Evolutionary conservation across 2,113 vertebrate species (phyloP), one percentile per base, ranked within the genome.

Genomic region (Nothoprocta perdicaria): DNA sequence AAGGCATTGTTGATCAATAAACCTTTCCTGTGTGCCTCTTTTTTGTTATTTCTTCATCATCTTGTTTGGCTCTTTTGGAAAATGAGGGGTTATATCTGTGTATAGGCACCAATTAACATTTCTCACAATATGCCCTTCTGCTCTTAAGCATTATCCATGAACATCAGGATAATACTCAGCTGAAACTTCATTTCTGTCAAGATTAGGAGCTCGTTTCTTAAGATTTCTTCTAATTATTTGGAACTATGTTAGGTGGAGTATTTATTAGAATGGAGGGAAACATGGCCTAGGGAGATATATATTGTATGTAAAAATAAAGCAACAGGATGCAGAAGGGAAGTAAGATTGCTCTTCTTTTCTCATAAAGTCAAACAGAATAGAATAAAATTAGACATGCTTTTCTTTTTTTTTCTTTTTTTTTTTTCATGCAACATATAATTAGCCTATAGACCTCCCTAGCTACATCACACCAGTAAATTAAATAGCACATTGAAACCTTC

Each of bases 31-130:
- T 55, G 14, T 6, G 12, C 55, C 41, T 57, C 13, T 12, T 38
- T 63, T 76, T 50, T 33, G 5, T 61, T 53, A 46, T 13, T 5
- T 90, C 33, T 12, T 68, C 31, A 31, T 41, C 85, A 18, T 18
- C 9, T 84, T 80, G 23, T 33, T 68, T 85, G 9, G 9, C 53
- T 48, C 21, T 55, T 23, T 45, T 1, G 4, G 60, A 73, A 72
- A 43, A 72, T 27, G 40, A 73, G 41, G 29, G 12, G 46, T 55
- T 68, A 40, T 31, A 62, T 48, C 21, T 4, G 8, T 11, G 6
- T 5, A 26, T 68, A 41, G 17, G 24, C 6, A 14, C 66, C 21
- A 0, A 0, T 6, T 35, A 45, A 73, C 0, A 2, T 46, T 74
- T 75, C 31, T 83, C 18, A 24, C 24, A 46, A 71, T 35, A 66